Base-by-base conservation (phyloP, 1,140 invertebrate species). In the Drosophila mayri region DNA sequence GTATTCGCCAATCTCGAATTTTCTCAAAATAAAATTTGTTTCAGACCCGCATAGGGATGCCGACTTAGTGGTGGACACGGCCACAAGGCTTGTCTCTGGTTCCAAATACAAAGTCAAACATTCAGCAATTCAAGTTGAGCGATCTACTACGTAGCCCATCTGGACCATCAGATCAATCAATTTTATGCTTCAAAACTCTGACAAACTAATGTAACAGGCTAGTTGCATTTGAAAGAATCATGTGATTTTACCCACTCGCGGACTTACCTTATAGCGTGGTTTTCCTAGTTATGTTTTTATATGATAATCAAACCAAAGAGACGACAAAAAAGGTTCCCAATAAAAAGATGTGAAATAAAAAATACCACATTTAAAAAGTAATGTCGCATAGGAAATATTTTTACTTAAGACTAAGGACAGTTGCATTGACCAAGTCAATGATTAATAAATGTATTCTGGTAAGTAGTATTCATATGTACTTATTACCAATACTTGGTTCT, bases 51-150 rank as follows among this genome's bases (percentile, higher is more conserved):
- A 83, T 32, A 81, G 92, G 60, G 93, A 95, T 79, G 86, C 93
- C 66, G 93, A 95, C 73, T 71, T 76, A 35, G 91, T 96, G 20
- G 82, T 96, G 35, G 91, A 93, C 60, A 79, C 92, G 43, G 95
- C 95, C 7, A 94, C 94, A 14, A 73, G 86, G 18, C 79, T 95
- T 38, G 80, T 77, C 70, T 90, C 95, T 16, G 88, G 92, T 25
- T 84, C 85, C 22, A 93, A 94, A 84, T 95, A 94, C 78, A 93
- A 94, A 64, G 94, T 95, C 44, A 92, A 94, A 49, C 94, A 95
- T 86, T 93, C 93, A 58, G 95, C 95, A 3, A 93, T 96, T 58
- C 95, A 96, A 92, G 94, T 95, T 50, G 91, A 92, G 65, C 83
- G 72, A 55, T 47, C 72, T 47, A 54, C 74, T 66, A 41, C 66